Evolutionary conservation across 2,797 vertebrate genomes (phyloP), one percentile per base, ranked within the genome.

Genomic region (Furcifer pardalis): DNA sequence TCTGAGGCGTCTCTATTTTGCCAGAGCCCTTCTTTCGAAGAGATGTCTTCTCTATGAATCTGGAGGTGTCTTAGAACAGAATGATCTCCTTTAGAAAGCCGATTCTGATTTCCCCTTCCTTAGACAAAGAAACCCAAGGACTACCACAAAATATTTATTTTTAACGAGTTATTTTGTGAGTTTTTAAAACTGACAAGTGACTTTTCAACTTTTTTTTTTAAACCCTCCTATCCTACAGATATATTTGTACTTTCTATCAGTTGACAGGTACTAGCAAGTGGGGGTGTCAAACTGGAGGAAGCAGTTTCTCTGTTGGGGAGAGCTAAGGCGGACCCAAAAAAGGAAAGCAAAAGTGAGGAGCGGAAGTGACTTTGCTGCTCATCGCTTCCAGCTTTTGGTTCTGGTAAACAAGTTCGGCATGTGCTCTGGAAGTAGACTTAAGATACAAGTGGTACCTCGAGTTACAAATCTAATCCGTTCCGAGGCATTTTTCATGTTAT

Each of bases 131-230:
- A 12, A 27, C 59, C 25, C 23, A 35, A 59, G 37, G 65, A 30
- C 37, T 1, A 46, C 56, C 79, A 72, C 56, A 60, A 60, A 27
- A 77, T 17, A 49, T 63, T 77, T 63, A 37, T 40, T 69, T 63
- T 72, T 72, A 63, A 62, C 84, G 30, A 74, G 69, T 71, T 1
- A 56, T 56, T 56, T 56, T 56, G 52, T 56, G 52, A 19, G 17
- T 56, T 56, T 56, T 56, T 1, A 56, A 56, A 56, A 46, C 72
- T 77, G 74, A 65, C 79, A 86, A 65, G 73, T 71, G 30, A 69
- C 68, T 81, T 60, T 81, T 44, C 78, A 60, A 62, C 40, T 40
- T n/a, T 56, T 56, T 15, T 63, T 78, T 8, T 35, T 19, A 6
- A 35, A 13, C 52, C 19, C 63, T 68, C n/a, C 4, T 23, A 68